Evolutionary conservation across 92 coral and sea anemone species (phyloP).

Genomic region (Porites cylindrica): DNA sequence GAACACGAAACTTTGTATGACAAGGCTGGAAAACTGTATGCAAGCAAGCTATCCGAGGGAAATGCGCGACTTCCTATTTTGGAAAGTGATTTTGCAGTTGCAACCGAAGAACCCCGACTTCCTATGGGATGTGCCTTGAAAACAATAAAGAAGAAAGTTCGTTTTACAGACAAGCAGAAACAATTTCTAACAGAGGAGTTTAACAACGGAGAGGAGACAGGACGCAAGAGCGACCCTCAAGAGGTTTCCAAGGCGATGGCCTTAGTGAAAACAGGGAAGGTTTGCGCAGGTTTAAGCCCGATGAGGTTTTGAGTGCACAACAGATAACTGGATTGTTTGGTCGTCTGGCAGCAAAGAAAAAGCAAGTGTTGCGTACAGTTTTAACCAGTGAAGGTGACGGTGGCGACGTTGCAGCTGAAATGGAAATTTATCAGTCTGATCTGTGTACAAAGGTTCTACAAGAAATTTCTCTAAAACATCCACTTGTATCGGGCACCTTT

Average conservation of each 20-base stretch:
- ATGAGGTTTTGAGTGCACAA: slow-evolving; percentile 42
- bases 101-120: background rate
- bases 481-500: background rate
- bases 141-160: slow-evolving; percentile 33
- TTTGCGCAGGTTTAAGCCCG: slow-evolving; percentile 45
- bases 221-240: slow-evolving; percentile 39
- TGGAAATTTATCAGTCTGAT: slow-evolving; percentile 6
- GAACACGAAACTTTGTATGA: slow-evolving; percentile 42
- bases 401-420: slow-evolving; percentile 12
- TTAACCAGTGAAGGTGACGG: background rate
- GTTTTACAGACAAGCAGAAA: slow-evolving; percentile 30
- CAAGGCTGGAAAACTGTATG: slow-evolving; percentile 25
- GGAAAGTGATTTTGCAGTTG: slow-evolving; percentile 5
- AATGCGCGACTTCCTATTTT: background rate
- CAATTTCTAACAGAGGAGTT: slow-evolving; percentile 27
- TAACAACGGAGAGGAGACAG: slow-evolving; percentile 37
- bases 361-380: too few relatives aligned
- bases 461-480: slow-evolving; percentile 12
- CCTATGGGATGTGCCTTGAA: slow-evolving; percentile 39
- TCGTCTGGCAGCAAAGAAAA: slow-evolving; percentile 39
- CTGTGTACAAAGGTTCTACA: slow-evolving; percentile 13
- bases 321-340: slow-evolving; percentile 53
- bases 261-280: slow-evolving; percentile 30
- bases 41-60: slow-evolving; percentile 27
- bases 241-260: slow-evolving; percentile 52